Evolutionary conservation across 1,140 invertebrate species (phyloP), one percentile per base, ranked within the genome.

Genomic region (Drosophila obscura): DNA sequence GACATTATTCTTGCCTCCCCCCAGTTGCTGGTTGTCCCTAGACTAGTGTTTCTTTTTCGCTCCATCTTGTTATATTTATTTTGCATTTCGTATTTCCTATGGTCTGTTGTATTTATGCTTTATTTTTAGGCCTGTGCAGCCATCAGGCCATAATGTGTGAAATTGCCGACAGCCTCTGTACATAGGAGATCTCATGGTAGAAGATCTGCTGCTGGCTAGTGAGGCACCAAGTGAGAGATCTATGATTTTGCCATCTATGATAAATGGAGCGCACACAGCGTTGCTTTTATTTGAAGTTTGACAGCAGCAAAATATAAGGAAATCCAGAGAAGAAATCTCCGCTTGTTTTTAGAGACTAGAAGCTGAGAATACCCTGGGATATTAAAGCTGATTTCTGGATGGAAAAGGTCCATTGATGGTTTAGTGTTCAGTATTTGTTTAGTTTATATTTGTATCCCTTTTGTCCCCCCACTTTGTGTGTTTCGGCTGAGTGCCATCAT

Each of bases 121-220:
- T 62, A 55, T 71, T 73, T 62, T 73, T 41, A 46, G 46, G 52
- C 35, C 67, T 73, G 11, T 1, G 24, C 46, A 31, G 35, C 35
- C 35, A 4, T 39, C 4, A 39, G 35, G 35, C 35, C 71, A 73
- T 52, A 74, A 73, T 74, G 59, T 74, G 71, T 74, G 71, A 74
- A 74, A 64, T 74, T 52, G 59, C 68, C 51, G 59, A 56, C 41
- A 64, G 69, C 57, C 45, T 35, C 35, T 39, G 35, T 11, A 13
- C 26, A 11, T 13, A 1, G 35, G 13, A 39, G 49, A 51, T 50
- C 16, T 48, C 15, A 7, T 28, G 19, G 13, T 9, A 26, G 58
- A 51, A 9, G 31, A 41, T 41, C 13, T 13, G 24, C 13, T 44
- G 31, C n/a, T n/a, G 13, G 31, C 1, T 51, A 15, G 16, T 52